Percentiles rank a stretch among this genome's conserved stretches.
Conservation (phyloP, 1,140 invertebrate genomes). For the Formica selysi region DNA sequence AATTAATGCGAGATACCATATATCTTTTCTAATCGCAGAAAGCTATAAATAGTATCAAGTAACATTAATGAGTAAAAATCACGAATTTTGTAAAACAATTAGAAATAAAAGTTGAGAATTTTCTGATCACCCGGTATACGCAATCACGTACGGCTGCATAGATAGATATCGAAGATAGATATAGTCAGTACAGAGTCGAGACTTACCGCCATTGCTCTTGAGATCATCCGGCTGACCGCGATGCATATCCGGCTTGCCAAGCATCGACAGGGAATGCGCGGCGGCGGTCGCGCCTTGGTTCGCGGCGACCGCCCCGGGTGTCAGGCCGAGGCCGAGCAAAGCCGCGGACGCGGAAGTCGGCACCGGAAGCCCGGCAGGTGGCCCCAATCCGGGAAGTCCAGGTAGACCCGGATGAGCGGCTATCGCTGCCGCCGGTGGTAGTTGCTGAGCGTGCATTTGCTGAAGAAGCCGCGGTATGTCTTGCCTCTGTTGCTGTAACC, state of each 20-base stretch:
- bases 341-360: slow-evolving; percentile 84
- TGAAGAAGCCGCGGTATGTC: slow-evolving; percentile 92
- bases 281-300: slow-evolving; percentile 81
- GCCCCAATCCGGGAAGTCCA: slow-evolving; percentile 83
- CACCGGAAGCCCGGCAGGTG: slow-evolving; percentile 84
- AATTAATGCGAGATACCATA: background rate
- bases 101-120: background rate
- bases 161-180: slow-evolving; percentile 1
- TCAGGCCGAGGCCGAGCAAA: slow-evolving; percentile 84
- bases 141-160: background rate
- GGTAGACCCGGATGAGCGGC: slow-evolving; percentile 87
- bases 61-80: background rate
- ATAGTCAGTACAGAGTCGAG: no score
- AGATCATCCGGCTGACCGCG: slow-evolving; percentile 88
- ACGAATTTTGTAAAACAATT: background rate
- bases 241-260: slow-evolving; percentile 91
- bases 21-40: background rate
- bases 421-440: slow-evolving; percentile 92
- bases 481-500: slow-evolving; percentile 91
- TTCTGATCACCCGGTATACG: background rate
- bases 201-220: slow-evolving; percentile 90
- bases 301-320: slow-evolving; percentile 87
- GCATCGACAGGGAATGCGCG: slow-evolving; percentile 89
- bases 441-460: slow-evolving; percentile 96
- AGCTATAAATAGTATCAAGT: background rate